Base-by-base conservation (phyloP, 2,888 invertebrate genomes). In the Coremacera marginata region DNA sequence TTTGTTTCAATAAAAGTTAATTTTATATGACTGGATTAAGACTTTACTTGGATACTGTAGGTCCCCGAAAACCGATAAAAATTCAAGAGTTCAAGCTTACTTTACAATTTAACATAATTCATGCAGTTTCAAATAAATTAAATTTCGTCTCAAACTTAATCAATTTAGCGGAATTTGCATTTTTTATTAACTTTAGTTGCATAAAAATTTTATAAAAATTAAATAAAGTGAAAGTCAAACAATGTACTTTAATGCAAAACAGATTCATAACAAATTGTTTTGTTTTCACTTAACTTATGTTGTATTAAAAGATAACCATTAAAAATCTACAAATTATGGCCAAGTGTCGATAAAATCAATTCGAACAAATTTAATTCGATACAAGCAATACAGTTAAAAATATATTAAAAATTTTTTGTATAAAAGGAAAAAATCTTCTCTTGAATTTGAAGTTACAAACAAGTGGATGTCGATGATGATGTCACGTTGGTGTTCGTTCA, bases 401-500 rank as follows among this genome's bases (percentile, higher is more conserved):
- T 51, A 68, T 8, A 14, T 31, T 4, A 31, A 27, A 68, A 49
- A 11, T 37, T 14, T n/a, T 34, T 34, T 37, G 3, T 37, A 44
- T 11, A 11, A 44, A 44, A 44, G 5, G 5, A 11, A 11, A 44
- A 62, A 55, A 25, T 44, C 19, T 7, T 49, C 14, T 22, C n/a
- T 49, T 67, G 5, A 25, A 44, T 22, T 51, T 51, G 14, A 51
- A 68, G 49, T 68, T 51, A 68, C 27, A 49, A 68, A 1, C 25
- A 68, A 68, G 51, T 51, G 49, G 51, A 27, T n/a, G 27, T 4
- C 16, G 67, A 67, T 67, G 67, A 67, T 67, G 49, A 68, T 68
- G 51, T 68, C 68, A 68, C 68, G 22, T 19, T 44, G 14, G 14
- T 44, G 11, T 51, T 31, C 49, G 11, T 51, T 31, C 49, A 37